These are phyloP conservation scores for Phalera bucephala DNA, from an alignment of 2,888 invertebrate genomes.

Conservation along the genomic window DNA sequence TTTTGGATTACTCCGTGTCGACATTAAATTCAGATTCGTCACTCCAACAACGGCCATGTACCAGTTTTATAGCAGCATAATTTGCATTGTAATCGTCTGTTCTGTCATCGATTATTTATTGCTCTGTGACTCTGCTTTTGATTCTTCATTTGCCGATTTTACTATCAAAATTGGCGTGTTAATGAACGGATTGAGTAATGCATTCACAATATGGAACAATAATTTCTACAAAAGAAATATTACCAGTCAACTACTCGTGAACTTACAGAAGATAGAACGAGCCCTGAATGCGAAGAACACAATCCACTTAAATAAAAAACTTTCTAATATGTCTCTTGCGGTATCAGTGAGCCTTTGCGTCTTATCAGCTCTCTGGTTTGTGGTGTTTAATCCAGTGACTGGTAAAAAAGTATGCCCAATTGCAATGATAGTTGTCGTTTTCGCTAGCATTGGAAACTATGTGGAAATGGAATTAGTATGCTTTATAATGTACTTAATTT, in stretches of 20 bases:
- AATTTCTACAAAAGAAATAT: conserved; percentile 24
- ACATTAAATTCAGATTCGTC: conserved; percentile 48
- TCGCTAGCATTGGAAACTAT: conserved; percentile 29
- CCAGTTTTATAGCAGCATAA: conserved; percentile 34
- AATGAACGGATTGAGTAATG: conserved; percentile 32
- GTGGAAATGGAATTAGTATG: conserved; percentile 40
- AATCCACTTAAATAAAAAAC: conserved; percentile 32
- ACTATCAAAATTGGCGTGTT: conserved; percentile 39
- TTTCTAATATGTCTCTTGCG: conserved; percentile 16
- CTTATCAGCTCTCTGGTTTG: conserved; percentile 19
- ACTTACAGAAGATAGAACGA: conserved; percentile 57
- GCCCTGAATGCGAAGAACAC: conserved; percentile 36
- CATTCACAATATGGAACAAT: conserved; percentile 37
- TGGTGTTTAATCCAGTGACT: conserved; percentile 30
- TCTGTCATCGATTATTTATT: conserved; percentile 26
- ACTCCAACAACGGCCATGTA: conserved; percentile 42
- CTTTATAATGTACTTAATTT: conserved; percentile 38
- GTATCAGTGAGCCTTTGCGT: conserved; percentile 7
- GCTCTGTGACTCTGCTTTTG: conserved; percentile 29
- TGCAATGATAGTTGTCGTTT: conserved; percentile 22
- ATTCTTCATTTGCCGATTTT: conserved; percentile 27
- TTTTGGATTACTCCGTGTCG: conserved; percentile 49
- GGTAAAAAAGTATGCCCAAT: conserved; percentile 33
- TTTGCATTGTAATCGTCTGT: conserved; percentile 38
- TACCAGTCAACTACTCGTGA: conserved; percentile 51